A percentile compares a stretch with the other conserved stretches of the same genome.
These are phyloP conservation scores for Nemopilema nomurai DNA, from an alignment of 30 jellyfish, hydroid and myxozoan genomes.

Conservation along the genomic window DNA sequence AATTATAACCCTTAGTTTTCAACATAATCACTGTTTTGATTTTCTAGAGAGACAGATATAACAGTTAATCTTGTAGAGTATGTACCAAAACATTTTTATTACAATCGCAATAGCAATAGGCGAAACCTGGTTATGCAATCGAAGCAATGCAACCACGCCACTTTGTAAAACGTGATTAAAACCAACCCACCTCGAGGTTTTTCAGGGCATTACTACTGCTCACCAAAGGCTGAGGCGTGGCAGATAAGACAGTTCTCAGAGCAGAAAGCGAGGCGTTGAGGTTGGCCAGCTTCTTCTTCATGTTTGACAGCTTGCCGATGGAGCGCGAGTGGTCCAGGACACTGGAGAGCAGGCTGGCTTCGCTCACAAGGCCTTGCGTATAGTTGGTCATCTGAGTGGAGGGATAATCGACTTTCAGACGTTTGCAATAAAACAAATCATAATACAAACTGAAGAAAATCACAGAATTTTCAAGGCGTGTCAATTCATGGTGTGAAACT, in stretches of 20 bases:
- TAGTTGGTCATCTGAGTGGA: conserved; percentile 30
- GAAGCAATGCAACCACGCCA: background rate
- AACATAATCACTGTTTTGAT: too few relatives aligned
- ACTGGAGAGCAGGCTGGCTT: conserved; percentile 5
- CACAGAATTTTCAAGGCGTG: too few relatives aligned
- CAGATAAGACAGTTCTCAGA: conserved; percentile 9
- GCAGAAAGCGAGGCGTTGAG: conserved; percentile 52
- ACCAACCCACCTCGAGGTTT: conserved; percentile 27
- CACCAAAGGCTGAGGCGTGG: conserved; percentile 1
- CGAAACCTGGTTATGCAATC: background rate
- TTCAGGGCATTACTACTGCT: conserved; percentile 3
- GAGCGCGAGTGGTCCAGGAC: conserved; percentile 51
- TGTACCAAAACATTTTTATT: too few relatives aligned
- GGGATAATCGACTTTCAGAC: too few relatives aligned
- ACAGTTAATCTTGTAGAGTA: too few relatives aligned
- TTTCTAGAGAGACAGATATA: too few relatives aligned
- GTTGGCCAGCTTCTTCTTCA: conserved; percentile 22
- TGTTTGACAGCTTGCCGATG: conserved; percentile 18
- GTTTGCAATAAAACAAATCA: too few relatives aligned
- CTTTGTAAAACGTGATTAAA: background rate
- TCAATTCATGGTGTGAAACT: too few relatives aligned
- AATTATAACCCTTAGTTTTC: too few relatives aligned
- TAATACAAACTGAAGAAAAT: too few relatives aligned
- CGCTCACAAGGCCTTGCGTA: conserved; percentile 47
- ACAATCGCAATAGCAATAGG: too few relatives aligned